A percentile compares a stretch with the other conserved stretches of the same genome.
Evolutionary conservation across 1,140 invertebrate species (phyloP).

Genomic region (Drosophila pseudoobscura): DNA sequence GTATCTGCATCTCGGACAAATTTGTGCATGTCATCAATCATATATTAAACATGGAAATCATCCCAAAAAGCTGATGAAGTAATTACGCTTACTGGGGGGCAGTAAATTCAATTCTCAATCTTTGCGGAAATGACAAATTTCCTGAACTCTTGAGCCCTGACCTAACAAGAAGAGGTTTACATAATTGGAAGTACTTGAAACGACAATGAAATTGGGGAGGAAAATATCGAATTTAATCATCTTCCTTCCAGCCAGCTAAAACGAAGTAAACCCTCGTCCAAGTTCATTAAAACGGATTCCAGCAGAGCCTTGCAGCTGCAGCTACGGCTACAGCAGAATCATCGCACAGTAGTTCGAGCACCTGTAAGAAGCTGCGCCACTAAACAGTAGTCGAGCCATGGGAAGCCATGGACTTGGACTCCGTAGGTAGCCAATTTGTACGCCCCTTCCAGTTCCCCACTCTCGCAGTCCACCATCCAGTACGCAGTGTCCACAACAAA

Average conservation of each 20-base stretch:
- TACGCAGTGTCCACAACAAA: slow-evolving; percentile 22
- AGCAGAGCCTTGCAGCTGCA: slow-evolving; percentile 8
- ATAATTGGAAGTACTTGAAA: background rate
- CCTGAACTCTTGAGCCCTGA: background rate
- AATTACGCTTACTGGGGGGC: slow-evolving; percentile 33
- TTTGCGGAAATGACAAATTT: slow-evolving; percentile 31
- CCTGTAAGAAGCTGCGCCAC: slow-evolving; percentile 37
- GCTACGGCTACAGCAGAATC: slow-evolving; percentile 24
- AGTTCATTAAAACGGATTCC: slow-evolving; percentile 58
- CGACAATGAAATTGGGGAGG: background rate
- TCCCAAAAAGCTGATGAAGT: slow-evolving; percentile 54
- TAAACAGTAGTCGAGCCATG: slow-evolving; percentile 50
- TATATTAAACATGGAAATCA: slow-evolving; percentile 50
- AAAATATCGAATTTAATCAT: slow-evolving; percentile 31
- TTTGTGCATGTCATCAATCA: slow-evolving; percentile 76
- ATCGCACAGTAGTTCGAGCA: slow-evolving; percentile 45
- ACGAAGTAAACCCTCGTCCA: slow-evolving; percentile 17
- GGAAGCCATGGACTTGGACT: background rate
- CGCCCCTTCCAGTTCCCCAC: slow-evolving; percentile 23
- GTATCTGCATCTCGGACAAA: slow-evolving; percentile 53
- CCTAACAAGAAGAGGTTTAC: background rate
- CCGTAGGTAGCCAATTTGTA: slow-evolving; percentile 60
- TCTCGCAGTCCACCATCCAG: slow-evolving; percentile 12
- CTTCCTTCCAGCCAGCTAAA: slow-evolving; percentile 1
- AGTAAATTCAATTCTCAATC: slow-evolving; percentile 1